Evolutionary conservation across 2,888 invertebrate species (phyloP).

Genomic region (Macrophya alboannulata): DNA sequence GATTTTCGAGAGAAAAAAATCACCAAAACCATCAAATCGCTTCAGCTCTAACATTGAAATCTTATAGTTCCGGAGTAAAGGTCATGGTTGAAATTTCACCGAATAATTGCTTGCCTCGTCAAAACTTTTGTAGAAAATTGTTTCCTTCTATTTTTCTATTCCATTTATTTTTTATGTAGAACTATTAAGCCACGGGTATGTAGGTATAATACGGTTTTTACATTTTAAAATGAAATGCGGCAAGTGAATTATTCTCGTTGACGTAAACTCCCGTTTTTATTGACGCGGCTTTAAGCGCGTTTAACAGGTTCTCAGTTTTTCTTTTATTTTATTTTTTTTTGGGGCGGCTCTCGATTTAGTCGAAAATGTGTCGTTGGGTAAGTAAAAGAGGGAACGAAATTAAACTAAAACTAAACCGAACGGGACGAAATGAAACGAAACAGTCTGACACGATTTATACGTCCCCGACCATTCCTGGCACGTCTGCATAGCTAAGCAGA

Average conservation of each 20-base stretch:
- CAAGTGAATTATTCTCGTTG: constrained; percentile 11
- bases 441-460: constrained; percentile 26
- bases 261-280: constrained; percentile 21
- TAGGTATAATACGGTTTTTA: neutral
- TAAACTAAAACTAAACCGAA: neutral
- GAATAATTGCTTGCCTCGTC: neutral
- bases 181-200: neutral
- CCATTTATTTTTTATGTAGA: neutral
- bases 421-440: neutral
- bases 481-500: constrained; percentile 21
- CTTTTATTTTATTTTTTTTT: no score
- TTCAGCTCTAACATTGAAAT: neutral
- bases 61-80: neutral
- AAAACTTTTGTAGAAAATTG: constrained; percentile 9
- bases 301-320: constrained; percentile 24
- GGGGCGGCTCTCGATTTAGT: constrained; percentile 6
- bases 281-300: constrained; percentile 32
- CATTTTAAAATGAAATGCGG: neutral
- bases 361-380: neutral
- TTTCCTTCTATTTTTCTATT: neutral
- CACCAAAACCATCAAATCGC: neutral
- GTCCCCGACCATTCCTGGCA: neutral
- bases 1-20: neutral
- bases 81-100: neutral
- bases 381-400: neutral